Evolutionary conservation across 2,797 vertebrate species (phyloP).

Genomic region (Austrolebias charrua): DNA sequence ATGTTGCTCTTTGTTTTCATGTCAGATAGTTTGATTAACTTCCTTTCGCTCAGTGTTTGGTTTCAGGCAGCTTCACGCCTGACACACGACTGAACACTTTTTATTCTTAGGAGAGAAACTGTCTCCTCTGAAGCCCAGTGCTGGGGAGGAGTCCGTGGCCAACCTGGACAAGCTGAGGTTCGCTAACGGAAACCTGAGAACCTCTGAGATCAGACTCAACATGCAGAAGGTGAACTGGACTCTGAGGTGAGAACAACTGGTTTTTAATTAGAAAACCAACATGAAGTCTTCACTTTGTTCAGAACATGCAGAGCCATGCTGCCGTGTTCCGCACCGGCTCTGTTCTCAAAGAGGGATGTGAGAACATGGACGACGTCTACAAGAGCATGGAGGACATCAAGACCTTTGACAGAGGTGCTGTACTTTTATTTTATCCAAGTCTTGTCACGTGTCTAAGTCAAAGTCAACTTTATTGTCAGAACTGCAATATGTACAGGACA

Average conservation of each 20-base stretch:
- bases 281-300: neutral
- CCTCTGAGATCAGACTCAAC: conserved; percentile 91
- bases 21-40: neutral
- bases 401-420: conserved; percentile 95
- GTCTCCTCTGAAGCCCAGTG: conserved; percentile 86
- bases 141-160: conserved; percentile 94
- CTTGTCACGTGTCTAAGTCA: no score
- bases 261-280: neutral
- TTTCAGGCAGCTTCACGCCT: neutral
- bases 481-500: no score
- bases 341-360: conserved; percentile 93
- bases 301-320: conserved; percentile 95
- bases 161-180: conserved; percentile 95
- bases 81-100: neutral
- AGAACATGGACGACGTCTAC: conserved; percentile 86
- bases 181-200: conserved; percentile 87
- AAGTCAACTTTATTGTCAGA: no score
- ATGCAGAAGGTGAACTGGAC: conserved; percentile 89
- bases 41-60: no score
- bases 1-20: neutral
- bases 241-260: no score
- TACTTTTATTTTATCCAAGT: no score
- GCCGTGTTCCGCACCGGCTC: conserved; percentile 94
- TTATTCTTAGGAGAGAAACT: conserved; percentile 86
- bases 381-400: conserved; percentile 86